Conservation (phyloP, 2,113 vertebrate species). For the Pollachius pollachius region DNA sequence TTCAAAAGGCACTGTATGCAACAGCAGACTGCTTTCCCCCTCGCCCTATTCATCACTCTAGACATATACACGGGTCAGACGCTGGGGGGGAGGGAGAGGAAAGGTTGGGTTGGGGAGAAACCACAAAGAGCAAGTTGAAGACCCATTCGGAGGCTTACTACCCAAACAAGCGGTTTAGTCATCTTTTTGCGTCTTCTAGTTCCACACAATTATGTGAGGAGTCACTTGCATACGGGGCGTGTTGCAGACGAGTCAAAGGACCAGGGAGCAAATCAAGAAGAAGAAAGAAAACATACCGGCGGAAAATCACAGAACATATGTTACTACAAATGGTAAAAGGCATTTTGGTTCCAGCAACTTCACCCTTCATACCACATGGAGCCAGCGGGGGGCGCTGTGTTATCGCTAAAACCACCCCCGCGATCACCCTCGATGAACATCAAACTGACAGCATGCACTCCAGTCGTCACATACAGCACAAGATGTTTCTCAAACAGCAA, state of each 20-base stretch:
- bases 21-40: slow-evolving; percentile 67
- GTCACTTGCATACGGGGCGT: slow-evolving; percentile 6
- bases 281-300: too few species aligned
- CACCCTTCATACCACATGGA: slow-evolving; percentile 47
- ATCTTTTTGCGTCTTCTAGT: slow-evolving; percentile 30
- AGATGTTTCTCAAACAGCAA: slow-evolving; percentile 1
- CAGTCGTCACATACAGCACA: slow-evolving; percentile 18
- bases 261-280: slow-evolving; percentile 39
- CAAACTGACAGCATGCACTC: slow-evolving; percentile 41
- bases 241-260: slow-evolving; percentile 27
- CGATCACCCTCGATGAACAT: slow-evolving; percentile 14
- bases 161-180: slow-evolving; percentile 35
- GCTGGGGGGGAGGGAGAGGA: neutral
- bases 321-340: slow-evolving; percentile 35
- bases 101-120: neutral
- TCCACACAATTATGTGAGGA: slow-evolving; percentile 15
- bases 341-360: slow-evolving; percentile 49
- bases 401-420: slow-evolving; percentile 21
- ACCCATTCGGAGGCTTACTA: slow-evolving; percentile 63
- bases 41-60: slow-evolving; percentile 47
- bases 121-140: slow-evolving; percentile 30
- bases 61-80: slow-evolving; percentile 48
- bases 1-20: slow-evolving; percentile 78
- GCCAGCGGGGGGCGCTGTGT: slow-evolving; percentile 51
- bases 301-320: slow-evolving; percentile 10